Evolutionary conservation across 2,888 invertebrate genomes (phyloP), one percentile per base, ranked within the genome.

Genomic region (Cacoxenus indagator): DNA sequence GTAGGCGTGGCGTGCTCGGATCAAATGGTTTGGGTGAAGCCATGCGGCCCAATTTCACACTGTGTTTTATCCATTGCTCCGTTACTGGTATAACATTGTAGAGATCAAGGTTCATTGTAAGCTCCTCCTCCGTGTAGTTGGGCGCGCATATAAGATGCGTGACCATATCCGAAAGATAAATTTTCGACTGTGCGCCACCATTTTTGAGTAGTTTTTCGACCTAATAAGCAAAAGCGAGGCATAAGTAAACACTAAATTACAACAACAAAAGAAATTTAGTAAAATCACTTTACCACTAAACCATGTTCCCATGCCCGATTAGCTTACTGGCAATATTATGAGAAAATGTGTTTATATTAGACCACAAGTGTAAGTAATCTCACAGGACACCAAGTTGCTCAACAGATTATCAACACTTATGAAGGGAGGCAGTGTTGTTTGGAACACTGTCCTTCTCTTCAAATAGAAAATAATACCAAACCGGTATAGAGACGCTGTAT

Each of bases 81-180:
- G 93, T 93, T 67, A 98, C 94, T 75, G 96, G 95, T 72, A 97
- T 96, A 68, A 96, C 93, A 89, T 96, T 96, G 88, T 97, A 98
- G 17, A 98, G 91, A 86, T 98, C 98, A 86, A 93, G 93, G 9
- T 97, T 97, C 89, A 96, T 96, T 68, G 92, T 92, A 78, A 97
- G 91, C 87, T 96, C 97, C 84, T 92, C 93, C 87, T 96, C 96
- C 81, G 94, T 92, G 69, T 93, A 93, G 89, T 96, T 94, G 76
- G 92, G 90, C 27, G 95, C 97, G 79, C 96, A 96, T 85, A 98
- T 94, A 81, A 96, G 91, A 90, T 97, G 97, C 54, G 97, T 97
- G 76, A 97, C 95, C 89, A 94, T 94, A 89, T 97, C 96, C 72
- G 95, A 94, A 80, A 96, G 92, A 89, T 96, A 98, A 80, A 93